Conservation (phyloP, 2,113 vertebrate genomes). For the Beaufortia kweichowensis region DNA sequence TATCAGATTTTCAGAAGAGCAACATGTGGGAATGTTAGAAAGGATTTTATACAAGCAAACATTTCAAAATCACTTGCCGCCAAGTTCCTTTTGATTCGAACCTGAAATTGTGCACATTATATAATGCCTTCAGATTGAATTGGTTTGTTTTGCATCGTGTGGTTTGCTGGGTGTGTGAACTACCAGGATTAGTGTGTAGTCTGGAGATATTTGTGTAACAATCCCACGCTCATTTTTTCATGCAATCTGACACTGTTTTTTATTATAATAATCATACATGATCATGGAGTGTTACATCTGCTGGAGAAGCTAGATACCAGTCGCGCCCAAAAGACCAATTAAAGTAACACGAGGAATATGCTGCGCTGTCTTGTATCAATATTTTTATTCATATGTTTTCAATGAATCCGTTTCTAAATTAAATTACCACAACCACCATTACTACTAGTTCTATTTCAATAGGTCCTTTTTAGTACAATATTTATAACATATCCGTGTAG, state of each 20-base stretch:
- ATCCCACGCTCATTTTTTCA: background rate
- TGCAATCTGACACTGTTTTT: background rate
- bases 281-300: background rate
- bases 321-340: background rate
- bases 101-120: slow-evolving; percentile 31
- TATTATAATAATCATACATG: background rate
- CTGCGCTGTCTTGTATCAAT: background rate
- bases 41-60: slow-evolving; percentile 42
- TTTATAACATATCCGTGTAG: too few relatives aligned
- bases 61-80: background rate
- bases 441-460: too few relatives aligned
- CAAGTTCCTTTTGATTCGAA: slow-evolving; percentile 5
- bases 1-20: slow-evolving; percentile 11
- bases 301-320: background rate
- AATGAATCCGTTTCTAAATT: too few relatives aligned
- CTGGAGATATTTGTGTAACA: background rate
- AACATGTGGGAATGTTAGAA: slow-evolving; percentile 22
- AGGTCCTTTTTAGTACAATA: too few relatives aligned
- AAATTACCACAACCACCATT: too few relatives aligned
- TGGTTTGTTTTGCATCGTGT: background rate
- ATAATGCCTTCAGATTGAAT: slow-evolving; percentile 19
- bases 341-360: background rate
- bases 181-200: background rate
- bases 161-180: background rate
- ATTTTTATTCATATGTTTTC: too few relatives aligned